Percentiles rank a stretch among this genome's conserved stretches.
These are phyloP conservation scores for Epinephelus coioides DNA, from an alignment of 2,797 vertebrate species.

Conservation along the genomic window DNA sequence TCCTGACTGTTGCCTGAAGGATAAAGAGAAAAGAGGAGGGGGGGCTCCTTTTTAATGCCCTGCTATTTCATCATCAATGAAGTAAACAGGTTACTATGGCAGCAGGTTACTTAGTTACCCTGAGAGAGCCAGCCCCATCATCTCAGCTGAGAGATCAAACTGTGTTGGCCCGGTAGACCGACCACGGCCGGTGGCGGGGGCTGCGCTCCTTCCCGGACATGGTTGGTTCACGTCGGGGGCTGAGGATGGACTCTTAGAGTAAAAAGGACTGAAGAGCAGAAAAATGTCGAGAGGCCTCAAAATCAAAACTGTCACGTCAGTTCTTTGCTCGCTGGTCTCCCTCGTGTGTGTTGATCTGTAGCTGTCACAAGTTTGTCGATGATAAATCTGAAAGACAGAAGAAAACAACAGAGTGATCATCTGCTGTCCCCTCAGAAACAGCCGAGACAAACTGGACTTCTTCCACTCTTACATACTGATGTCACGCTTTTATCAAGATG, in stretches of 20 bases:
- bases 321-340: background rate
- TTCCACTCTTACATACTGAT: background rate
- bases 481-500: conserved; percentile 6
- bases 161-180: conserved; percentile 94
- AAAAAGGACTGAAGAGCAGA: conserved; percentile 7
- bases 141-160: conserved; percentile 94
- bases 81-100: conserved; percentile 62
- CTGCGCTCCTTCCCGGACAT: conserved; percentile 96
- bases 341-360: conserved; percentile 9
- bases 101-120: conserved; percentile 87
- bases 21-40: conserved; percentile 25
- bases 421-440: conserved; percentile 23
- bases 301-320: conserved; percentile 14
- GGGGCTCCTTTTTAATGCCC: background rate
- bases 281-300: background rate
- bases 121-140: conserved; percentile 94
- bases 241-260: conserved; percentile 10
- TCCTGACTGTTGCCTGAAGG: conserved; percentile 93
- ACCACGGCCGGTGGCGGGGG: conserved; percentile 95
- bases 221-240: conserved; percentile 79
- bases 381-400: conserved; percentile 58
- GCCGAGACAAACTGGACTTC: background rate
- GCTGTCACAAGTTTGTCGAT: conserved; percentile 33
- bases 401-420: conserved; percentile 23
- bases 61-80: conserved; percentile 29